Conservation (phyloP, 2,113 vertebrate genomes). For the Albula glossodonta region DNA sequence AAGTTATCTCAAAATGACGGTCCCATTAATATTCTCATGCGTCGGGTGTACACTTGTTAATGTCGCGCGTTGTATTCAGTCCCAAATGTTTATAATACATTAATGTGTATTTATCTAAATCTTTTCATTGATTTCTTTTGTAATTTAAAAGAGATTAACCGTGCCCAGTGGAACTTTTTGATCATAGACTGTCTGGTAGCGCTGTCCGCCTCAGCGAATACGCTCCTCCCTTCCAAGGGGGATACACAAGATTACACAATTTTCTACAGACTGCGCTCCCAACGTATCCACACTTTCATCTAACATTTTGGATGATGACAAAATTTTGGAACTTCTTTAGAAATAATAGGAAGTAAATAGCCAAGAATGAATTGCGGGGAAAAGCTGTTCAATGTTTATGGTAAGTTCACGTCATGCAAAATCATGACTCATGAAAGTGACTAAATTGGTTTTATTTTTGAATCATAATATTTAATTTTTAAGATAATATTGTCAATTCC, state of each 20-base stretch:
- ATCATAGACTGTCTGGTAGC: background rate
- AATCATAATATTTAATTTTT: background rate
- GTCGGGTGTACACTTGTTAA: background rate
- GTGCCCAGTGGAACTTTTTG: background rate
- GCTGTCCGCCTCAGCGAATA: background rate
- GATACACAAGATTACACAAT: slow-evolving; percentile 2
- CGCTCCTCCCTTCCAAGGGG: slow-evolving; percentile 1
- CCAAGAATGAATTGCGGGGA: background rate
- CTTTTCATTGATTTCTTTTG: background rate
- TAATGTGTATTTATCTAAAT: background rate
- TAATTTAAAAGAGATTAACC: background rate
- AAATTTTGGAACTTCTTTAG: background rate
- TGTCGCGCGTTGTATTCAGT: background rate
- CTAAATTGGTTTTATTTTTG: background rate
- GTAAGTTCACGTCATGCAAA: background rate
- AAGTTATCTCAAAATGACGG: background rate
- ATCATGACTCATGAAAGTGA: background rate
- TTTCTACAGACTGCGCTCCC: background rate
- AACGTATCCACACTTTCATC: background rate
- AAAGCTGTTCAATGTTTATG: background rate
- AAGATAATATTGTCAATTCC: background rate
- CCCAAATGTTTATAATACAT: background rate
- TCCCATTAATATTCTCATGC: background rate
- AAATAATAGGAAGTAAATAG: background rate
- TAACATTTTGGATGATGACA: too few relatives aligned